Base-by-base conservation (phyloP, 2,888 invertebrate species). In the Lutraria lutraria region DNA sequence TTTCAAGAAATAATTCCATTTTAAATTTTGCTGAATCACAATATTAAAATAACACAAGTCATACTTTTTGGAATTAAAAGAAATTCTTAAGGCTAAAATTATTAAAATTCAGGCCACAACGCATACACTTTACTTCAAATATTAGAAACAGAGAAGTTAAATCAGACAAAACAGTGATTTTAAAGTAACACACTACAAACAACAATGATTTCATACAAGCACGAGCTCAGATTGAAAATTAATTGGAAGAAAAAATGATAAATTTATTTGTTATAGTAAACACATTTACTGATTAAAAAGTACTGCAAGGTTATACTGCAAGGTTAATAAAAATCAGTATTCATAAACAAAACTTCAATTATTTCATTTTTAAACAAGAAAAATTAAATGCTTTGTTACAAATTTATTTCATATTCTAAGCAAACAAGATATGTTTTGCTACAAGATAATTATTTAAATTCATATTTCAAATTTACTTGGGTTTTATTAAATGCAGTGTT, bases 81-180 rank as follows among this genome's bases (percentile, higher is more conserved):
- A 60, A 60, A 43, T 8, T 43, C 43, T 43, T 13, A 68, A 68
- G n/a, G 21, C 25, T 25, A 12, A 0, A 68, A n/a, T n/a, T 68
- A n/a, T 63, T 21, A n/a, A 68, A 68, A 25, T 68, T 68, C 25
- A 68, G n/a, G 25, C 63, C n/a, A 25, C 63, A 25, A 68, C n/a
- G n/a, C n/a, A n/a, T n/a, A 68, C 63, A 68, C n/a, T n/a, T n/a
- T 68, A 25, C 25, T n/a, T 68, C 25, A 68, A 68, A 68, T 68
- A 68, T 13, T 12, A 68, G 25, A n/a, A 68, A n/a, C n/a, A 68
- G 25, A 68, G 0, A 8, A 19, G 25, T 68, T 25, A 68, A 68
- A 68, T 25, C 63, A n/a, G 25, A 68, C 63, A 68, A n/a, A 25
- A 68, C 25, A 68, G 63, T 25, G 25, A 10, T 68, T 8, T 12